These are phyloP conservation scores for Nothobranchius kuhntae DNA, from an alignment of 2,113 vertebrate genomes.

Conservation along the genomic window DNA sequence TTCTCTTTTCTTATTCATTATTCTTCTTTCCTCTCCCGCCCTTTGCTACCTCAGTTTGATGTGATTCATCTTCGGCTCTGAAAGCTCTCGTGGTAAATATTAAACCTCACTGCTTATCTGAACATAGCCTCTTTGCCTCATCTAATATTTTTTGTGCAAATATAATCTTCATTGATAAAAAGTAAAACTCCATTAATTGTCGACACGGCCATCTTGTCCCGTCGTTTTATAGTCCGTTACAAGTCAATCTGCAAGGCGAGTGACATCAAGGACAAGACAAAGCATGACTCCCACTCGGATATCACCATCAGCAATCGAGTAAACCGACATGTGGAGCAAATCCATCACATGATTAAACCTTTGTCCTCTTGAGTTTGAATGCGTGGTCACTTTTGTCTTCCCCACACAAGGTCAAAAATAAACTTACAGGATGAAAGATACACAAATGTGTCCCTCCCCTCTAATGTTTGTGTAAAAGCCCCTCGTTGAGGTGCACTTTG, in stretches of 20 bases:
- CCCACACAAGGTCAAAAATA: too few species aligned
- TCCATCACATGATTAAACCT: slow-evolving; percentile 2
- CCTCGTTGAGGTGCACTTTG: too few species aligned
- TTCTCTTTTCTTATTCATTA: not conserved
- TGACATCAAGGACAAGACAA: slow-evolving; percentile 51
- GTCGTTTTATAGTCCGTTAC: slow-evolving; percentile 50
- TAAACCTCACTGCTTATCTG: slow-evolving; percentile 16
- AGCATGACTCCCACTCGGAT: slow-evolving; percentile 46
- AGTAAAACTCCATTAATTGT: slow-evolving; percentile 53
- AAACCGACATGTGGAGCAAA: slow-evolving; percentile 6
- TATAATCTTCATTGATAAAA: not conserved
- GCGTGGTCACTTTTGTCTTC: too few species aligned
- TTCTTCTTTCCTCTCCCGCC: slow-evolving; percentile 2
- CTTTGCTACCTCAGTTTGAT: slow-evolving; percentile 16
- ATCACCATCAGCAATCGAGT: slow-evolving; percentile 12
- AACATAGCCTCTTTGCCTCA: not conserved
- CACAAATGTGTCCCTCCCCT: too few species aligned
- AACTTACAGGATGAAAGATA: too few species aligned
- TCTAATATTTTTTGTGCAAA: not conserved
- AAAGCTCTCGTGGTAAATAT: slow-evolving; percentile 30
- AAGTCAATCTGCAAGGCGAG: slow-evolving; percentile 42
- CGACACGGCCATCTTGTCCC: slow-evolving; percentile 34
- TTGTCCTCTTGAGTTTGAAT: slow-evolving; percentile 1
- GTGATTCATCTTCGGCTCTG: slow-evolving; percentile 17
- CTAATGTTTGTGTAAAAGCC: too few species aligned